These are phyloP conservation scores for Hoplodrina ambigua DNA, from an alignment of 2,888 invertebrate species.

Conservation along the genomic window DNA sequence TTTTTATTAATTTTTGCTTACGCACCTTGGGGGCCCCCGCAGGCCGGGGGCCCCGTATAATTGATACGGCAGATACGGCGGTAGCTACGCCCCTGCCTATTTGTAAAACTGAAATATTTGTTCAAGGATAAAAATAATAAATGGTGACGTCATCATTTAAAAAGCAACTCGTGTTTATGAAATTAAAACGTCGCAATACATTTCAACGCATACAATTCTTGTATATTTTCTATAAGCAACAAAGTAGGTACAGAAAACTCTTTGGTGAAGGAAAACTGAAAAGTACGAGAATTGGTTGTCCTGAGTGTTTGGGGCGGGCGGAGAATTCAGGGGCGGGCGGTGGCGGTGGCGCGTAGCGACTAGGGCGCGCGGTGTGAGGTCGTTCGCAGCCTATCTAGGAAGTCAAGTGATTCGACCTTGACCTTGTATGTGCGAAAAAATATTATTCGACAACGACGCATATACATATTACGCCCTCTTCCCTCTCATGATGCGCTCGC, in stretches of 20 bases:
- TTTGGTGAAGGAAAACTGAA: neutral
- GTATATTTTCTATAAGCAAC: neutral
- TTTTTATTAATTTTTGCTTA: too few relatives aligned
- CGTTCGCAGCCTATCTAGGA: constrained; percentile 83
- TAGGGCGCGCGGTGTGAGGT: constrained; percentile 64
- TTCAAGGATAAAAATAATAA: constrained; percentile 53
- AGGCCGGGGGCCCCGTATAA: too few relatives aligned
- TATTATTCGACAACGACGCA: constrained; percentile 82
- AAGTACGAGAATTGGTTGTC: constrained; percentile 19
- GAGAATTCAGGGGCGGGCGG: constrained; percentile 33
- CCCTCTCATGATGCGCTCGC: constrained; percentile 55
- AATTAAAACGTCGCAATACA: constrained; percentile 41
- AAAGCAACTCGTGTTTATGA: constrained; percentile 16
- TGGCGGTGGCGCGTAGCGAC: constrained; percentile 59
- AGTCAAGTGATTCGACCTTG: constrained; percentile 87
- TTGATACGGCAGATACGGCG: too few relatives aligned
- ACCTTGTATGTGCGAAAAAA: constrained; percentile 88
- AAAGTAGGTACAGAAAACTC: neutral
- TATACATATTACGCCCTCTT: constrained; percentile 62
- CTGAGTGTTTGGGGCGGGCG: constrained; percentile 47
- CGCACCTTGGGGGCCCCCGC: too few relatives aligned
- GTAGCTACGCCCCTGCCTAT: too few relatives aligned
- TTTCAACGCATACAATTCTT: too few relatives aligned
- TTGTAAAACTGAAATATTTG: constrained; percentile 38
- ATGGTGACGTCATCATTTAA: constrained; percentile 41